These are phyloP conservation scores for Synanthedon andrenaeformis DNA, from an alignment of 2,888 invertebrate species.

Conservation along the genomic window DNA sequence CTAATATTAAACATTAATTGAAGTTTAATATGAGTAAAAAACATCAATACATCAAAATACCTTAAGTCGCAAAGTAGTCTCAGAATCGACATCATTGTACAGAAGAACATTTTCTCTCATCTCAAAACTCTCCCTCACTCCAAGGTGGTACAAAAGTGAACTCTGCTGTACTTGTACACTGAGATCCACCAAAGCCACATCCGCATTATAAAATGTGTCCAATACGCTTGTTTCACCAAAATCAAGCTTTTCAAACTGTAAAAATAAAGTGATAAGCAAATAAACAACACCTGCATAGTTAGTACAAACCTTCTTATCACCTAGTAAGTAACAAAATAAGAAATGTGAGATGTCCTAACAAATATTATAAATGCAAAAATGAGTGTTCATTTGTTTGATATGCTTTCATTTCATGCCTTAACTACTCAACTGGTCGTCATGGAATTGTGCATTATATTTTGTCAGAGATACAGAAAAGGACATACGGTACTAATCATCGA, in stretches of 20 bases:
- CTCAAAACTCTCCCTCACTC: constrained; percentile 96
- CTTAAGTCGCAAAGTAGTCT: constrained; percentile 88
- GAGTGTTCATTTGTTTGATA: too few relatives aligned
- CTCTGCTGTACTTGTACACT: constrained; percentile 93
- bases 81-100: constrained; percentile 89
- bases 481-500: too few relatives aligned
- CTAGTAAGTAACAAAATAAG: too few relatives aligned
- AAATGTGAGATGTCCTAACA: too few relatives aligned
- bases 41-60: constrained; percentile 45
- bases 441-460: too few relatives aligned
- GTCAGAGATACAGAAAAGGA: too few relatives aligned
- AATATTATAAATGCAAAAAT: too few relatives aligned
- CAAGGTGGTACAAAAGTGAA: constrained; percentile 94
- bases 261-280: constrained; percentile 14
- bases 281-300: too few relatives aligned
- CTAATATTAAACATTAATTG: not conserved
- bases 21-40: not conserved
- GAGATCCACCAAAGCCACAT: constrained; percentile 95
- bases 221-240: constrained; percentile 96
- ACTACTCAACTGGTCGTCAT: too few relatives aligned
- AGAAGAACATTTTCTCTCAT: constrained; percentile 95
- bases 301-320: too few relatives aligned
- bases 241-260: constrained; percentile 95
- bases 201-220: constrained; percentile 98
- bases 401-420: too few relatives aligned